Conservation (phyloP, 2,113 vertebrate species). For the Butorides virescens region DNA sequence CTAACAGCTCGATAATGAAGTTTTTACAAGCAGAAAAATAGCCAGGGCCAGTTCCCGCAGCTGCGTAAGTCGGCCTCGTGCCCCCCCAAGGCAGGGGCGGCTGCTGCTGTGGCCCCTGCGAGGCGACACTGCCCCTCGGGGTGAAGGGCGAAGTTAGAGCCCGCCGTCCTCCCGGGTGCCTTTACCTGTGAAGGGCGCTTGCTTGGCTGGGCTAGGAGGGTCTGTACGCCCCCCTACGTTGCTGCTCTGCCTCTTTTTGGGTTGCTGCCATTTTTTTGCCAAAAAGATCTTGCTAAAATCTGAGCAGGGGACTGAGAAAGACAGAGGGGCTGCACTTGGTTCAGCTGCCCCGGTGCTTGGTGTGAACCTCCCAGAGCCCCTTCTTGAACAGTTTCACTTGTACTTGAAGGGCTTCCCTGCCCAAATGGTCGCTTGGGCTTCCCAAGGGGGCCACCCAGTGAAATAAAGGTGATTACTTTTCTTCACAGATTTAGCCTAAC, state of each 20-base stretch:
- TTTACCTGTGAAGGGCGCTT: background rate
- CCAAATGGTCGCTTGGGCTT: background rate
- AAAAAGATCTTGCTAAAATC: background rate
- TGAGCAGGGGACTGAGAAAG: background rate
- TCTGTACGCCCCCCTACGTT: background rate
- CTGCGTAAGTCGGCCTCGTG: accelerated
- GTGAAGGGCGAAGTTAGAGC: too few species aligned
- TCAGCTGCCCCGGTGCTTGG: accelerated
- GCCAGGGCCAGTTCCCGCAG: background rate
- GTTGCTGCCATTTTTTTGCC: background rate
- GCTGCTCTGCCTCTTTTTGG: background rate
- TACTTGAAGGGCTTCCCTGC: background rate
- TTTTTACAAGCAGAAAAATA: background rate
- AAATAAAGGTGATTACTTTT: background rate
- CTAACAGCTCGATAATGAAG: background rate
- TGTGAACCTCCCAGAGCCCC: background rate
- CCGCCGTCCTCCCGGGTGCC: accelerated
- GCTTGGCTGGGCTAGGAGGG: background rate
- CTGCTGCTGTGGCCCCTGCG: accelerated
- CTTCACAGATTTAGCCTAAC: background rate
- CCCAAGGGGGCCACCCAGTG: background rate
- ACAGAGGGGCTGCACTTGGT: background rate
- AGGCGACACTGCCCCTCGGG: background rate
- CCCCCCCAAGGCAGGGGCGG: too few species aligned
- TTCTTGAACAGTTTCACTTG: background rate